Percentiles rank a stretch among this genome's conserved stretches.
These are phyloP conservation scores for Danio aesculapii DNA, from an alignment of 2,797 vertebrate species.

Conservation along the genomic window DNA sequence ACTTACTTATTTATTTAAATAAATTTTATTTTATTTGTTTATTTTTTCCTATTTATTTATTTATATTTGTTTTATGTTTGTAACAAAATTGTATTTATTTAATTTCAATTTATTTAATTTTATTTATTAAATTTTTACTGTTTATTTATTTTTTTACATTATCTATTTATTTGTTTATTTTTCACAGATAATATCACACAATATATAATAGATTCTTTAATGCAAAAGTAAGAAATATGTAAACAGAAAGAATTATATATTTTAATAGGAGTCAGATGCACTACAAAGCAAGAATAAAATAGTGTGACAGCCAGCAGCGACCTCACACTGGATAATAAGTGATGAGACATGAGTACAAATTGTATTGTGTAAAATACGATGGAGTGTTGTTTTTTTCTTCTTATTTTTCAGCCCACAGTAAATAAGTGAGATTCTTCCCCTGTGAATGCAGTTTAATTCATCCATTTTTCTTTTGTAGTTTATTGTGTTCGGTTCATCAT, in stretches of 20 bases:
- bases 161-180: too few species aligned
- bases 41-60: too few species aligned
- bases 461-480: slow-evolving; percentile 44
- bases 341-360: neutral
- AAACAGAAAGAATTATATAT: neutral
- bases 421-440: slow-evolving; percentile 5
- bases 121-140: too few species aligned
- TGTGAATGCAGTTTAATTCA: slow-evolving; percentile 16
- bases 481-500: slow-evolving; percentile 38
- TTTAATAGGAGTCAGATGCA: neutral
- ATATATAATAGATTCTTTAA: neutral
- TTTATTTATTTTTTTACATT: too few species aligned
- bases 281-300: neutral
- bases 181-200: neutral
- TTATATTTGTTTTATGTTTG: too few species aligned
- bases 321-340: neutral
- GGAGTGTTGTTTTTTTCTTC: neutral
- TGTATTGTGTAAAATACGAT: neutral
- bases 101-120: too few species aligned
- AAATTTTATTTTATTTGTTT: too few species aligned
- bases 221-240: neutral
- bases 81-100: too few species aligned
- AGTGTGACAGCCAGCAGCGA: neutral
- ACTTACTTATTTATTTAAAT: too few species aligned
- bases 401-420: neutral